Evolutionary conservation across 2,113 vertebrate genomes (phyloP).

Genomic region (Hiodon alosoides): DNA sequence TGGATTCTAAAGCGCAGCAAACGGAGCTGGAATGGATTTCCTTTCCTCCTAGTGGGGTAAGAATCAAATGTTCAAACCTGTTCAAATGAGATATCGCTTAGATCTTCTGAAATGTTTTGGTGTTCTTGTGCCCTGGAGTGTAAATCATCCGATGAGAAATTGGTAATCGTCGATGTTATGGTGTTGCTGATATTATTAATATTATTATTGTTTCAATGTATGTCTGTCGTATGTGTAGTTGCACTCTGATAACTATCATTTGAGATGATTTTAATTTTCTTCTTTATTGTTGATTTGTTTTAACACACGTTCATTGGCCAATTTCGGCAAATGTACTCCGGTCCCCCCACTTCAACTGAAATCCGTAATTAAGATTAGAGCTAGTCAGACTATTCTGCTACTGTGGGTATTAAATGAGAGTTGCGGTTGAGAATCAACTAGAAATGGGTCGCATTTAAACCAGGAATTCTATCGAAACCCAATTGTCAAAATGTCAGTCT

Average conservation of each 20-base stretch:
- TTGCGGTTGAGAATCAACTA: no score
- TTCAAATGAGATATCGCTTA: not conserved
- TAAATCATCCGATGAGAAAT: not conserved
- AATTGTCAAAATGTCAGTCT: no score
- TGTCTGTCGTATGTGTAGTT: no score
- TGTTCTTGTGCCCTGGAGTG: not conserved
- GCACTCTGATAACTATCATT: not conserved
- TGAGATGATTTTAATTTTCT: not conserved
- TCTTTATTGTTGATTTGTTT: not conserved
- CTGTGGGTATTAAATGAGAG: no score
- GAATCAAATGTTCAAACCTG: slow-evolving; percentile 37
- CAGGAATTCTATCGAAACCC: no score
- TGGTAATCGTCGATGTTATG: no score
- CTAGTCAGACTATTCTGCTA: no score
- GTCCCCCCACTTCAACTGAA: no score
- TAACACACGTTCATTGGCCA: not conserved
- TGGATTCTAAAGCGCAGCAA: slow-evolving; percentile 99
- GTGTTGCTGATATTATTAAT: no score
- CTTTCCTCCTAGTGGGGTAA: slow-evolving; percentile 95
- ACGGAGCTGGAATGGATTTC: slow-evolving; percentile 99
- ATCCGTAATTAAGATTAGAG: no score
- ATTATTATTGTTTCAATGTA: no score
- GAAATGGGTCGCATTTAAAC: no score
- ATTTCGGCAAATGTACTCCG: not conserved
- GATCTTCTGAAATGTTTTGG: not conserved